Evolutionary conservation across 2,113 vertebrate species (phyloP).

Genomic region (Solea solea): DNA sequence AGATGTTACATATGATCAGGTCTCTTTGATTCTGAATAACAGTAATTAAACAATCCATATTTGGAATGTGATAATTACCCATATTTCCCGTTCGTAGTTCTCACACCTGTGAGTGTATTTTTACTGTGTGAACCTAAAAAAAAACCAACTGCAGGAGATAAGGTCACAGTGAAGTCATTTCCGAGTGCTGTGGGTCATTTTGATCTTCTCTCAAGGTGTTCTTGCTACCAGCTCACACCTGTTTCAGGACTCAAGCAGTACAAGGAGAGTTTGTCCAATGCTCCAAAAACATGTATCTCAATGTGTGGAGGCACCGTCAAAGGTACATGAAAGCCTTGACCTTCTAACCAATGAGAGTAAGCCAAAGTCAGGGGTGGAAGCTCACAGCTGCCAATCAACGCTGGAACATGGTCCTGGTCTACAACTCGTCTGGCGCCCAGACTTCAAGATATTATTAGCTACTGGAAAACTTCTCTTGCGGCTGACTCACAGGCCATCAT

Average conservation of each 20-base stretch:
- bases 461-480: background rate
- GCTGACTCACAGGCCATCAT: background rate
- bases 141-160: background rate
- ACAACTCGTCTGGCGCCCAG: background rate
- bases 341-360: constrained; percentile 1
- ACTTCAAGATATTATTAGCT: background rate
- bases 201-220: background rate
- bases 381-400: background rate
- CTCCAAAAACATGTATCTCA: background rate
- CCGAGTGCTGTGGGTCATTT: background rate
- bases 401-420: background rate
- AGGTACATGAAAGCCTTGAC: background rate
- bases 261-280: background rate
- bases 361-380: background rate
- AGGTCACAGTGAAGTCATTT: background rate
- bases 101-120: background rate
- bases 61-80: background rate
- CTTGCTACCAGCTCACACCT: background rate
- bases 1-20: no score
- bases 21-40: no score
- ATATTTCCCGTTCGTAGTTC: background rate
- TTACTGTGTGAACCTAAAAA: background rate
- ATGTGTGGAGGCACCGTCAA: no score
- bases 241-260: background rate
- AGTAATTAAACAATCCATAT: no score